Conservation (phyloP, 1,140 invertebrate genomes). For the Drosophila carrolli region DNA sequence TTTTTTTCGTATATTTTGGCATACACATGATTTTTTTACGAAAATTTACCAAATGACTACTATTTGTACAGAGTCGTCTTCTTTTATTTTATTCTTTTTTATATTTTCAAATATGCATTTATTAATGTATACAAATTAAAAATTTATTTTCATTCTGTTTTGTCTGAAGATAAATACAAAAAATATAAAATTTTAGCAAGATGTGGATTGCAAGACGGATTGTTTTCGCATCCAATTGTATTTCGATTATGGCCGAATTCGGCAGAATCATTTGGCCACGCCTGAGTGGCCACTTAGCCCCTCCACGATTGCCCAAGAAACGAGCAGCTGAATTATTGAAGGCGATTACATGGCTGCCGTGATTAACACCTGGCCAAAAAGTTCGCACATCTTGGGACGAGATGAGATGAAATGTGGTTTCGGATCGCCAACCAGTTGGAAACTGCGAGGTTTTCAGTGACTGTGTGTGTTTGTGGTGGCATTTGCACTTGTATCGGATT, state of each 20-base stretch:
- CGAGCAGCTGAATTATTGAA: constrained; percentile 49
- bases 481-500: constrained; percentile 83
- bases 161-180: neutral
- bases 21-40: no score
- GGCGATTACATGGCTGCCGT: constrained; percentile 60
- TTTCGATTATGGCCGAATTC: constrained; percentile 15
- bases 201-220: constrained; percentile 6
- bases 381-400: constrained; percentile 41
- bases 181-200: constrained; percentile 2
- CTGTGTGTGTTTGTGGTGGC: constrained; percentile 31
- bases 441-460: constrained; percentile 41
- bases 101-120: no score
- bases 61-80: no score
- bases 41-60: no score
- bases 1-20: no score
- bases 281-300: constrained; percentile 40
- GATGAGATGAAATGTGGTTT: constrained; percentile 14
- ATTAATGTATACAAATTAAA: no score
- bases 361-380: constrained; percentile 68
- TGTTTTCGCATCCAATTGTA: constrained; percentile 20
- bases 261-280: constrained; percentile 28
- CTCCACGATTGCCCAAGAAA: constrained; percentile 28
- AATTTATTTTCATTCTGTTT: neutral
- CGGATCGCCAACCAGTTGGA: constrained; percentile 46
- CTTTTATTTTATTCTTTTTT: no score